Evolutionary conservation across 1,140 invertebrate genomes (phyloP).

Genomic region (Eciton burchellii): DNA sequence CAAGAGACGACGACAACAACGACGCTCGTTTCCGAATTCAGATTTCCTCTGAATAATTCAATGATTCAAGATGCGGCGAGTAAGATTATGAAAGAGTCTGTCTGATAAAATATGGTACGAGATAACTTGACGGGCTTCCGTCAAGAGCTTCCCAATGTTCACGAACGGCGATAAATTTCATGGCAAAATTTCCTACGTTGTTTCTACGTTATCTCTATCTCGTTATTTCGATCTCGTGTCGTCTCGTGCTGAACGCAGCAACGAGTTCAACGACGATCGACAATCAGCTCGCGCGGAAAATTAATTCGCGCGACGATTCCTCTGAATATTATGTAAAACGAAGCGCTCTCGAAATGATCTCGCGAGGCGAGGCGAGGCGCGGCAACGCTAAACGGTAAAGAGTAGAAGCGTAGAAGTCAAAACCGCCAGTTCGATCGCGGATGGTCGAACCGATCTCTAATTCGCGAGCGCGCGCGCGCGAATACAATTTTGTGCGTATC

Average conservation of each 20-base stretch:
- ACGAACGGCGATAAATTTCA: background rate
- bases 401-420: too few relatives aligned
- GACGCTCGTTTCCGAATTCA: too few relatives aligned
- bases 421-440: too few relatives aligned
- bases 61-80: background rate
- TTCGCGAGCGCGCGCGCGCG: too few relatives aligned
- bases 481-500: too few relatives aligned
- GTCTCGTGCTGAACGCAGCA: too few relatives aligned
- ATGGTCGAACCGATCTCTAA: too few relatives aligned
- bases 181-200: conserved; percentile 6
- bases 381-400: too few relatives aligned
- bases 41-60: too few relatives aligned
- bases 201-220: background rate
- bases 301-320: background rate
- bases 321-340: background rate
- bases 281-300: conserved; percentile 3
- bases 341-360: conserved; percentile 4
- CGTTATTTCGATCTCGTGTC: background rate
- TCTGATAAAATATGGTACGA: too few relatives aligned
- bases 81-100: background rate
- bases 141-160: conserved; percentile 11
- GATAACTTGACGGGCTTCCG: background rate
- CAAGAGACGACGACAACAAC: too few relatives aligned
- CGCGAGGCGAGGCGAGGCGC: background rate
- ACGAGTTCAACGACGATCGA: background rate